A percentile compares a stretch with the other conserved stretches of the same genome.
Conservation (phyloP, 1,140 invertebrate genomes). For the Monomorium pharaonis region DNA sequence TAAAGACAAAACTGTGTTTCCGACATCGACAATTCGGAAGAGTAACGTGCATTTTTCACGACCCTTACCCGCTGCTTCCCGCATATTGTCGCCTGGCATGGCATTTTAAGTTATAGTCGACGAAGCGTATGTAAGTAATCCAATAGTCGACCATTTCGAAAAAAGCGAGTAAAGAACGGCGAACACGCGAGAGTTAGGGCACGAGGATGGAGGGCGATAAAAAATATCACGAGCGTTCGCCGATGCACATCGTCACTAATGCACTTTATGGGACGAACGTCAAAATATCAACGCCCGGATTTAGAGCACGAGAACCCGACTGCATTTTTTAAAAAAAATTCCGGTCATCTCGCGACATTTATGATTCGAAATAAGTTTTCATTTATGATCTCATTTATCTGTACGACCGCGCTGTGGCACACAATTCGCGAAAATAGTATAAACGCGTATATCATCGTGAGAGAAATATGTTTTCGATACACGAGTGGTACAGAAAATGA, state of each 20-base stretch:
- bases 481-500: background rate
- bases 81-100: constrained; percentile 26
- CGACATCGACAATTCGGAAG: background rate
- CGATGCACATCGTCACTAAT: constrained; percentile 51
- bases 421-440: constrained; percentile 14
- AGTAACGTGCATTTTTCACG: constrained; percentile 14
- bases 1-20: constrained; percentile 8
- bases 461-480: background rate
- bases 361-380: constrained; percentile 26
- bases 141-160: constrained; percentile 46
- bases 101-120: constrained; percentile 39
- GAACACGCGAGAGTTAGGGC: constrained; percentile 41
- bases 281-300: constrained; percentile 57
- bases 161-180: constrained; percentile 31
- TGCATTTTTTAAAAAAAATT: constrained; percentile 43
- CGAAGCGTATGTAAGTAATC: constrained; percentile 57
- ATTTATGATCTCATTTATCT: constrained; percentile 39
- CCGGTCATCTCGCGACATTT: constrained; percentile 13
- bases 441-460: background rate
- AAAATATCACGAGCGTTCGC: constrained; percentile 51
- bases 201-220: constrained; percentile 23
- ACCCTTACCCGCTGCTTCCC: constrained; percentile 2
- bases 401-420: background rate
- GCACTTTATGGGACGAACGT: constrained; percentile 39
- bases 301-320: background rate